Evolutionary conservation across 2,797 vertebrate species (phyloP).

Genomic region (Zalophus californianus): DNA sequence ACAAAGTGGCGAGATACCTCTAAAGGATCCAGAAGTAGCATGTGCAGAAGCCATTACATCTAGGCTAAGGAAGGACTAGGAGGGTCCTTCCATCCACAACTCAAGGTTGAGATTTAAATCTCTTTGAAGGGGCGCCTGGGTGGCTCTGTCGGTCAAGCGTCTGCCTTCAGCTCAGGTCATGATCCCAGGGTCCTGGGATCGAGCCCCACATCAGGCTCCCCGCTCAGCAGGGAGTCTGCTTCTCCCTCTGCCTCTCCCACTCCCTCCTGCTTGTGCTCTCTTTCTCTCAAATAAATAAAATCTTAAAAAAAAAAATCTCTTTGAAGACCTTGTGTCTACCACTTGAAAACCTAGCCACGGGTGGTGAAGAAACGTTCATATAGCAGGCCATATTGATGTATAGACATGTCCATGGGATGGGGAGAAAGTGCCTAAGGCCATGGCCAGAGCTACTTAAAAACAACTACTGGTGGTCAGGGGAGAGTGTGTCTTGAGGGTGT

Average conservation of each 20-base stretch:
- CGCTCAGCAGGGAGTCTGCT: too few relatives aligned
- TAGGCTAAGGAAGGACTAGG: neutral
- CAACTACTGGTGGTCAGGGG: neutral
- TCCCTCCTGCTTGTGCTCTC: too few relatives aligned
- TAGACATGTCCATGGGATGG: neutral
- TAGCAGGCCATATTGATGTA: neutral
- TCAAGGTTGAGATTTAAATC: neutral
- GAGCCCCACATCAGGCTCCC: too few relatives aligned
- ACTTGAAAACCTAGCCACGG: neutral
- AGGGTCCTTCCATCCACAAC: accelerated
- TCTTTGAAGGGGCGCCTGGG: too few relatives aligned
- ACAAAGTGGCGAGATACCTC: neutral
- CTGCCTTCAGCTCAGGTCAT: too few relatives aligned
- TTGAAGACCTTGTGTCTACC: neutral
- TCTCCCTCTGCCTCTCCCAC: too few relatives aligned
- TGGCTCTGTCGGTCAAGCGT: too few relatives aligned
- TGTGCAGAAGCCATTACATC: neutral
- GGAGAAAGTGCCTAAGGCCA: neutral
- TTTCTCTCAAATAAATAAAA: too few relatives aligned
- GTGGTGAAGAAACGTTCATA: neutral
- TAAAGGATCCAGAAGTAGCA: neutral
- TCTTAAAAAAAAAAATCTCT: neutral
- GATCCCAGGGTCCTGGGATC: too few relatives aligned
- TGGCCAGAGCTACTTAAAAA: neutral
- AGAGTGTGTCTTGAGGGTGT: too few relatives aligned